Conservation (phyloP, 2,113 vertebrate genomes). For the Cryptotis parvus region DNA sequence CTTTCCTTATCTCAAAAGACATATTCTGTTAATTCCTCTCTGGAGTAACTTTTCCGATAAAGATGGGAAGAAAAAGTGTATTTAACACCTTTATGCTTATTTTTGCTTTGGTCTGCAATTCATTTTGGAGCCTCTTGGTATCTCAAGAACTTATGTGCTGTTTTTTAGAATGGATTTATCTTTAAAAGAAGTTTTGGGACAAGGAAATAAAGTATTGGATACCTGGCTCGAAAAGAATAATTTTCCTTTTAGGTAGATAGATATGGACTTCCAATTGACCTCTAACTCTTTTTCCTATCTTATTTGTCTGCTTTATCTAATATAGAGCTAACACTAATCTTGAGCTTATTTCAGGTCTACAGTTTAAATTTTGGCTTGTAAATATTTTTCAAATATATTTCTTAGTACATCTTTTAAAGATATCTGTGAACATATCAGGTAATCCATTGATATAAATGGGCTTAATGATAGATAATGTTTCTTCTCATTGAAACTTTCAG, state of each 20-base stretch:
- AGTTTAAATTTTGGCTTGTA: not conserved
- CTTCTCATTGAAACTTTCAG: not conserved
- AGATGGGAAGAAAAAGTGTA: not conserved
- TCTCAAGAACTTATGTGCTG: no score
- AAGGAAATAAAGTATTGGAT: not conserved
- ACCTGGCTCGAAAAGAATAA: not conserved
- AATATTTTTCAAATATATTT: constrained; percentile 8
- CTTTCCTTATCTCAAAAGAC: not conserved
- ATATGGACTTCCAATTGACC: not conserved
- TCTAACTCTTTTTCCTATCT: not conserved
- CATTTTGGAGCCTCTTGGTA: not conserved
- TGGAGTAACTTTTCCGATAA: not conserved
- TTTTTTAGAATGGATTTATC: no score
- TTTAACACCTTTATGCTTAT: no score
- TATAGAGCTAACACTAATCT: not conserved
- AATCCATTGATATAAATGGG: not conserved
- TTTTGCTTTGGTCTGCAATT: not conserved
- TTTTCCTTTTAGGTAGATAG: not conserved
- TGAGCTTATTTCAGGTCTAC: not conserved
- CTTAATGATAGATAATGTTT: not conserved
- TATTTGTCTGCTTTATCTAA: not conserved
- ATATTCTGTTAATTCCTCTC: not conserved
- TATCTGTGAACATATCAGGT: not conserved
- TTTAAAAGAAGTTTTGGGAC: not conserved
- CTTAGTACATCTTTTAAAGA: not conserved